Evolutionary conservation across 2,797 vertebrate genomes (phyloP), one percentile per base, ranked within the genome.

Genomic region (Sarcoramphus papa): DNA sequence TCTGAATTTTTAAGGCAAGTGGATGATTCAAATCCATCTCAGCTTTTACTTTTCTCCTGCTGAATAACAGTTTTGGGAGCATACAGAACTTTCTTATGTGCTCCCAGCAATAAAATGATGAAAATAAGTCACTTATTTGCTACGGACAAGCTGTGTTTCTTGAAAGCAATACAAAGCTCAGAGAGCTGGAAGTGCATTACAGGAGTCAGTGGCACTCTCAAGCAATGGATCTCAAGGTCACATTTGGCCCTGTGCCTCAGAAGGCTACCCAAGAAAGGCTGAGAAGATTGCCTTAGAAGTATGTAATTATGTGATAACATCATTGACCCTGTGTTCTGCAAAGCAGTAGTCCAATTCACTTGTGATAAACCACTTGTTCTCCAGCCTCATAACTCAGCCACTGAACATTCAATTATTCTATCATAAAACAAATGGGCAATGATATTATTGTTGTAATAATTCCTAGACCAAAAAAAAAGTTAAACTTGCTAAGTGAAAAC

Each of bases 221-320:
- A 40, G 48, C 19, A 2, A 25, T 40, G 19, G 35, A 43, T 86
- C 88, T 80, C 90, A 78, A 37, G 88, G 77, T 92, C 89, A 78
- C 56, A 67, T 92, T 79, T 89, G 90, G 64, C 64, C 60, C 64
- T 31, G 21, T 85, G 60, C 67, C 74, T 93, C 86, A 60, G 70
- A 85, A 94, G 62, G 33, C 41, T 30, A 30, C 43, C 24, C 43
- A 83, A 75, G 76, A 92, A 80, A 95, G 16, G n/a, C 80, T 90
- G 59, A 56, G 48, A 62, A 91, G 40, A 90, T 79, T 90, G 37
- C 30, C 43, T 76, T 62, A 73, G 69, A 94, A 80, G 43, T 33
- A n/a, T 14, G 43, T 88, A 86, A 93, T 93, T 93, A 93, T 73
- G 63, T 37, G 83, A 93, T 92, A 91, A 82, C 68, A 87, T 77